Evolutionary conservation across 2,888 invertebrate genomes (phyloP).

Genomic region (Sicus ferrugineus): DNA sequence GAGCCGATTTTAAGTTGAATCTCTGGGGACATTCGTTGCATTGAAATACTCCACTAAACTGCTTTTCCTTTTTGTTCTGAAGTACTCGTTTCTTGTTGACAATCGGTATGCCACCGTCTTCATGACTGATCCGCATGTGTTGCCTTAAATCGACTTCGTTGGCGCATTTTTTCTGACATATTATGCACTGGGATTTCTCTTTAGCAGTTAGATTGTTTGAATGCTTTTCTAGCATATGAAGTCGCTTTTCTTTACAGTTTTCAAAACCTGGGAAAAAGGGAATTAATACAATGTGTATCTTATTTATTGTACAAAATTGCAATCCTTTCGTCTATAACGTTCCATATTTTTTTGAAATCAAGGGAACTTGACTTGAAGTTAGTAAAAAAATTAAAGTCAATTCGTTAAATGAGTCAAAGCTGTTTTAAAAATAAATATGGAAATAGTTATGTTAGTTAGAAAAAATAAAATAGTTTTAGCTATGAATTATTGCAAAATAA

Average conservation of each 20-base stretch:
- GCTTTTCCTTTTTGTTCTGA: slow-evolving; percentile 53
- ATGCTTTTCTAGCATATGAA: slow-evolving; percentile 56
- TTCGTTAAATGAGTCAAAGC: too few relatives aligned
- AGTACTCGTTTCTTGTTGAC: slow-evolving; percentile 53
- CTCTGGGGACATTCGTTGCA: slow-evolving; percentile 53
- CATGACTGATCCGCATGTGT: slow-evolving; percentile 51
- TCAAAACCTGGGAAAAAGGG: slow-evolving; percentile 49
- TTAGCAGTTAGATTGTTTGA: slow-evolving; percentile 53
- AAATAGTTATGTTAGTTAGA: too few relatives aligned
- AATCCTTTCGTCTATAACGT: too few relatives aligned
- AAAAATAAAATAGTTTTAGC: too few relatives aligned
- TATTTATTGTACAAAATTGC: too few relatives aligned
- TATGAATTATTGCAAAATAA: too few relatives aligned
- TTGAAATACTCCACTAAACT: slow-evolving; percentile 55
- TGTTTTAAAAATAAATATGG: too few relatives aligned
- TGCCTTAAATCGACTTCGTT: slow-evolving; percentile 49
- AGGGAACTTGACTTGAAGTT: too few relatives aligned
- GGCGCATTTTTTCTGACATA: slow-evolving; percentile 52
- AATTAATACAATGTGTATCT: too few relatives aligned
- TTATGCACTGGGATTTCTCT: slow-evolving; percentile 58
- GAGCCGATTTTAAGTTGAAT: slow-evolving; percentile 58
- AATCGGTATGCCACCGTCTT: slow-evolving; percentile 43
- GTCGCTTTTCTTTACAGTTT: slow-evolving; percentile 56
- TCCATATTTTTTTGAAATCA: too few relatives aligned
- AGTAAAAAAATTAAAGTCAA: too few relatives aligned